phyloP scores from a whole-genome alignment of 2,888 invertebrate species.

The Diachrysia chrysitis region DNA sequence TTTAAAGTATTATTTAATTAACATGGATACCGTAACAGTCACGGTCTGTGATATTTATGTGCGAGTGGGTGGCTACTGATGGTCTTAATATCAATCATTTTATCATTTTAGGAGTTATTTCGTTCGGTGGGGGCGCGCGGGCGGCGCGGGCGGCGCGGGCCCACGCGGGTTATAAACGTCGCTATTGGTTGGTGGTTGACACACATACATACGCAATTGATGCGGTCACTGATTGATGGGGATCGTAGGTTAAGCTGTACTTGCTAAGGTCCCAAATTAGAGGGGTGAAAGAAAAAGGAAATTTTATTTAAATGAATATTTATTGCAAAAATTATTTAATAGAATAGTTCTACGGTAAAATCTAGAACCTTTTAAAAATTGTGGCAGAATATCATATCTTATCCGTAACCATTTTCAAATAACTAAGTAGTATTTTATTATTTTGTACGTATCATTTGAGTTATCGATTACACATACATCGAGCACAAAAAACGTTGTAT shows the following conservation, averaged over 20 bases:
- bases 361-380: too few species aligned
- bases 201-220: slow-evolving; percentile 13
- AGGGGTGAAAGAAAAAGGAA: background rate
- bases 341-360: too few species aligned
- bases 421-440: background rate
- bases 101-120: slow-evolving; percentile 34
- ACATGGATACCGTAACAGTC: slow-evolving; percentile 29
- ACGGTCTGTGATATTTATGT: slow-evolving; percentile 23
- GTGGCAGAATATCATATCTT: background rate
- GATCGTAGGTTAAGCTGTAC: background rate
- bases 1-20: slow-evolving; percentile 53
- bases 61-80: slow-evolving; percentile 36
- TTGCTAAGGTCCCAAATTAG: background rate
- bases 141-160: slow-evolving; percentile 34
- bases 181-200: slow-evolving; percentile 31
- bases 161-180: slow-evolving; percentile 21
- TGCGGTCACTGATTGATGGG: background rate
- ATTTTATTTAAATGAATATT: too few species aligned
- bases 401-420: background rate
- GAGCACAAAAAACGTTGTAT: background rate
- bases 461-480: background rate
- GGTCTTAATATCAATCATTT: slow-evolving; percentile 38
- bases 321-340: too few species aligned
- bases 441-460: background rate
- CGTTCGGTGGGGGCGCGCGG: slow-evolving; percentile 33